Evolutionary conservation across 1,140 invertebrate genomes (phyloP), one percentile per base, ranked within the genome.

Genomic region (Heliothis subflexa): DNA sequence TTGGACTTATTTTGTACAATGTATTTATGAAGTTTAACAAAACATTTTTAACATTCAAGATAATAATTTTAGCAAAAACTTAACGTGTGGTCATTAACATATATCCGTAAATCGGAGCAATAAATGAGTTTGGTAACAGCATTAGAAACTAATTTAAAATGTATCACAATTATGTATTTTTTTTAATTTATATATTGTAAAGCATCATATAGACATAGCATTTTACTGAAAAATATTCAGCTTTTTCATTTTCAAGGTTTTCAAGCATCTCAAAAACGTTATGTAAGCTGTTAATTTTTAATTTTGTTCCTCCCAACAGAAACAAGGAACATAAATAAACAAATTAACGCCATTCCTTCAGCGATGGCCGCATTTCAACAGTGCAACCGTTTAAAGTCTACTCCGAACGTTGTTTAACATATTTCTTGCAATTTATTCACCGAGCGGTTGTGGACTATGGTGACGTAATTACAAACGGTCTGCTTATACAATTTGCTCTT

Each of bases 401-500:
- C 45, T 10, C 33, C 25, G 18, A 50, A 25, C 14, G 47, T 50
- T 49, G 47, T 52, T 25, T 21, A 25, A 47, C 61, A 68, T 68
- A 68, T 68, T 62, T 62, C 59, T 62, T 40, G 33, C 7, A 62
- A 68, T 68, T 25, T 68, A 49, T 64, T 47, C 16, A 18, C 61
- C 10, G 14, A 64, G 40, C 33, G 61, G 61, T 64, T 64, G 45
- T 16, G 18, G 40, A 18, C 33, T 64, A 57, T 57, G 55, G 21
- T 21, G 33, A 33, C 40, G 33, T 47, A 47, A 64, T 64, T 64
- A 64, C 61, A 45, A 12, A 12, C 25, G 61, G n/a, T 47, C n/a
- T 18, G 45, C 40, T 47, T 12, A 13, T 12, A 13, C 21, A 57
- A 25, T 57, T 57, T 57, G 55, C 9, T 25, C 11, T 57, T n/a